Percentiles rank a stretch among this genome's conserved stretches.
Evolutionary conservation across 2,888 invertebrate genomes (phyloP).

Genomic region (Pyrocoelia pectoralis): DNA sequence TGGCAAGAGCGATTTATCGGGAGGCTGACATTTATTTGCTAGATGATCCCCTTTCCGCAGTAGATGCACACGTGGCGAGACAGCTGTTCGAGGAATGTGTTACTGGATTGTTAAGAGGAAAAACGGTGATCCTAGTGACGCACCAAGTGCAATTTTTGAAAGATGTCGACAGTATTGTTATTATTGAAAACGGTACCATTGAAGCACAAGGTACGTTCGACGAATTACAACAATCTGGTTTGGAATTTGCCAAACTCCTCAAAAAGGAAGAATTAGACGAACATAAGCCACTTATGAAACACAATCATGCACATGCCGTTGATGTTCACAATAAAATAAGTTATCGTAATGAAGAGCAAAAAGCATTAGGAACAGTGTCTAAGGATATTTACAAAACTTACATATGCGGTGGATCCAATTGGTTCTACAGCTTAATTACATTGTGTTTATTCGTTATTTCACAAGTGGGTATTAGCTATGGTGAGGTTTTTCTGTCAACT

Average conservation of each 20-base stretch:
- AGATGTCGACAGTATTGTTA: slow-evolving; percentile 63
- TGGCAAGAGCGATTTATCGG: slow-evolving; percentile 72
- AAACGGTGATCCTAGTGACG: slow-evolving; percentile 80
- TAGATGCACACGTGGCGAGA: slow-evolving; percentile 72
- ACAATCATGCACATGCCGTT: slow-evolving; percentile 59
- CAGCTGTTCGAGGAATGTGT: slow-evolving; percentile 73
- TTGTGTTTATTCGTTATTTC: not conserved
- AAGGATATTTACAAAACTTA: slow-evolving; percentile 71
- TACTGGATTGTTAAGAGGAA: slow-evolving; percentile 66
- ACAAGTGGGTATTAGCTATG: slow-evolving; percentile 69
- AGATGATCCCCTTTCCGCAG: slow-evolving; percentile 81
- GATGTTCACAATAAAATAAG: not conserved
- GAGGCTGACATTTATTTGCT: slow-evolving; percentile 78
- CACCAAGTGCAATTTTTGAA: slow-evolving; percentile 85
- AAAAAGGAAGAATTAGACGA: not conserved
- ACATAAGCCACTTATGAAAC: not conserved
- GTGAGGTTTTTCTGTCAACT: slow-evolving; percentile 81
- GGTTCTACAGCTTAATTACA: slow-evolving; percentile 77
- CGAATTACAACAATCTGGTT: slow-evolving; percentile 71
- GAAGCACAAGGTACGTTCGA: slow-evolving; percentile 66
- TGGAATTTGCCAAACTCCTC: slow-evolving; percentile 72
- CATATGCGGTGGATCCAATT: slow-evolving; percentile 75
- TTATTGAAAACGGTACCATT: slow-evolving; percentile 64
- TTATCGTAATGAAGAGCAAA: not conserved
- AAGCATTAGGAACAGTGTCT: slow-evolving; percentile 69